Percentiles rank a stretch among this genome's conserved stretches.
These are phyloP conservation scores for Chloromyia formosa DNA, from an alignment of 2,888 invertebrate genomes.

Conservation along the genomic window DNA sequence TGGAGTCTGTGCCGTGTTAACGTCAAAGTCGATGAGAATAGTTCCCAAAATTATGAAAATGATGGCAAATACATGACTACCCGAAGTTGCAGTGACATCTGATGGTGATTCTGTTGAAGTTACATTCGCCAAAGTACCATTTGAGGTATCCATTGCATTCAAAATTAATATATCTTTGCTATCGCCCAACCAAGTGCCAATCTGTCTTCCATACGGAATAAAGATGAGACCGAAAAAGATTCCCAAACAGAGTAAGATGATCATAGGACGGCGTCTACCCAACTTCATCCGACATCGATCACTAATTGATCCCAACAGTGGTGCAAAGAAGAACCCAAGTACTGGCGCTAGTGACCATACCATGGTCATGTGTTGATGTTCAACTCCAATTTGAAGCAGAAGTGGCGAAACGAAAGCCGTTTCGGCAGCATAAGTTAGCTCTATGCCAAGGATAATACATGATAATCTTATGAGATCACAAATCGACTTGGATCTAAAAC, in stretches of 20 bases:
- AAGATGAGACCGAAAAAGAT: conserved; percentile 68
- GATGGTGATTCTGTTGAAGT: conserved; percentile 42
- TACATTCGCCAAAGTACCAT: conserved; percentile 45
- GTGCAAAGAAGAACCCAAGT: conserved; percentile 63
- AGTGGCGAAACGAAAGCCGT: conserved; percentile 75
- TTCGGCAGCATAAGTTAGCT: conserved; percentile 74
- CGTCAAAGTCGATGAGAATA: conserved; percentile 71
- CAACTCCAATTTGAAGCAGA: conserved; percentile 69
- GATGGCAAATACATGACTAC: conserved; percentile 61
- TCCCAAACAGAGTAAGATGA: conserved; percentile 68
- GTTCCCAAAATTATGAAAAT: conserved; percentile 70
- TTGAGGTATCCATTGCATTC: conserved; percentile 7
- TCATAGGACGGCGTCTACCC: conserved; percentile 71
- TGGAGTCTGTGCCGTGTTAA: conserved; percentile 73
- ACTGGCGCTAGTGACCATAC: conserved; percentile 64
- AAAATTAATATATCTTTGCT: neutral
- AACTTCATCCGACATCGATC: conserved; percentile 67
- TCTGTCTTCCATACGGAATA: conserved; percentile 69
- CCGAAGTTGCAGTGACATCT: conserved; percentile 26
- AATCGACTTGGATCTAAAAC: conserved; percentile 56
- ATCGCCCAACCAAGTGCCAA: conserved; percentile 68
- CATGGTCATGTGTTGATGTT: conserved; percentile 69
- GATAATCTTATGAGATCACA: conserved; percentile 61
- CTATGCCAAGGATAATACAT: conserved; percentile 67
- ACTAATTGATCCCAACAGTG: conserved; percentile 68